phyloP scores from a whole-genome alignment of 2,113 vertebrate genomes.

The Misgurnus mizolepis region DNA sequence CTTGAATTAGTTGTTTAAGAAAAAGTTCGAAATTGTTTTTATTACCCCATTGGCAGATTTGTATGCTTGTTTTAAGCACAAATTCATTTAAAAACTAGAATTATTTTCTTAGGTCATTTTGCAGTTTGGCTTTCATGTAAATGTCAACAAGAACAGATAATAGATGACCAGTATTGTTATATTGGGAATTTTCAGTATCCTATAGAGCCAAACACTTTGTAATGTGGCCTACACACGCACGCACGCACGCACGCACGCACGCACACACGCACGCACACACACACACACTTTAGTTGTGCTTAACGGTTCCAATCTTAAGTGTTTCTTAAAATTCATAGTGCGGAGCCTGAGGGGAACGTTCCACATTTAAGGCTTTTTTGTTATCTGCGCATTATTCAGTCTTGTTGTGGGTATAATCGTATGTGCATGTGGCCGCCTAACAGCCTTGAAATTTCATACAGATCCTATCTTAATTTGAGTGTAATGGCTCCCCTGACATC shows the following conservation, averaged over 20 bases:
- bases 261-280: neutral
- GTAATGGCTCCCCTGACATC: neutral
- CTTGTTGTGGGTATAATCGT: neutral
- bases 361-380: neutral
- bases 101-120: no score
- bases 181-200: no score
- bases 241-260: neutral
- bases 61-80: no score
- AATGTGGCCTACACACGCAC: neutral
- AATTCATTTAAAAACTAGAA: no score
- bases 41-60: no score
- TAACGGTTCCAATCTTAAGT: neutral
- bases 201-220: no score
- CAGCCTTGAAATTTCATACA: constrained; percentile 31
- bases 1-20: no score
- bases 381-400: no score
- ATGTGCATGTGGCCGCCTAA: constrained; percentile 5
- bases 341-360: neutral
- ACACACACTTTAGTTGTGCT: neutral
- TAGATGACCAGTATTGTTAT: no score
- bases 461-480: constrained; percentile 3
- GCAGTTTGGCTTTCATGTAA: no score
- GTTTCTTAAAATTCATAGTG: neutral
- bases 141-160: no score
- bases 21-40: no score